Base-by-base conservation (phyloP, 1,140 invertebrate genomes). In the Atta texana region DNA sequence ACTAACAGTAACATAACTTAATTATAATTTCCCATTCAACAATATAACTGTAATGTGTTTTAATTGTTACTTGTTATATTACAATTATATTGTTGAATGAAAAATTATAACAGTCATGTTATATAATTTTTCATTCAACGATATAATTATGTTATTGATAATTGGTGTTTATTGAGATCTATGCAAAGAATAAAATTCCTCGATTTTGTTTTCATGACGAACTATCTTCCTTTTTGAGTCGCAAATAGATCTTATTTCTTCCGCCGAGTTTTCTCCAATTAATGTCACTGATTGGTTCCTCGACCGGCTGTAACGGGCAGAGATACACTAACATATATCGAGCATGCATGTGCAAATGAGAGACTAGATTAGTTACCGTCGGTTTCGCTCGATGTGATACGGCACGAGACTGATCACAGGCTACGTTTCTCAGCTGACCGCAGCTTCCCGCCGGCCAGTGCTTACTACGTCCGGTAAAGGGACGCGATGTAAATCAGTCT, bases 401-500 rank as follows among this genome's bases (percentile, higher is more conserved):
- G 66, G 69, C 39, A 57, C 18, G 69, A 49, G 57, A 74, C 69
- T 84, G 93, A 94, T 94, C 94, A 91, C 92, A 85, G 90, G 93
- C 92, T 89, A 92, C 94, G 93, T 94, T 92, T 93, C 93, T 94
- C 93, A 92, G 91, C 82, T 87, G 91, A 94, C 94, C 94, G 63
- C 93, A 94, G 91, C 87, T 81, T 72, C 86, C 91, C 89, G 85
- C 75, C 87, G 80, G 85, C 89, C 75, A 16, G 87, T 85, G 84
- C 89, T 91, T 84, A 84, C 80, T 86, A 90, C 86, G 86, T 91
- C 88, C 91, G 89, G 91, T 89, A 90, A 92, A 92, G 91, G 92
- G 91, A 92, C 92, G 90, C 85, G 91, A 94, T 93, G 94, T 94
- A 94, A 94, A 94, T 94, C 94, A 94, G 94, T 93, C 94, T 88